Base-by-base conservation (phyloP, 2,888 invertebrate genomes). In the Agrotis clavis region DNA sequence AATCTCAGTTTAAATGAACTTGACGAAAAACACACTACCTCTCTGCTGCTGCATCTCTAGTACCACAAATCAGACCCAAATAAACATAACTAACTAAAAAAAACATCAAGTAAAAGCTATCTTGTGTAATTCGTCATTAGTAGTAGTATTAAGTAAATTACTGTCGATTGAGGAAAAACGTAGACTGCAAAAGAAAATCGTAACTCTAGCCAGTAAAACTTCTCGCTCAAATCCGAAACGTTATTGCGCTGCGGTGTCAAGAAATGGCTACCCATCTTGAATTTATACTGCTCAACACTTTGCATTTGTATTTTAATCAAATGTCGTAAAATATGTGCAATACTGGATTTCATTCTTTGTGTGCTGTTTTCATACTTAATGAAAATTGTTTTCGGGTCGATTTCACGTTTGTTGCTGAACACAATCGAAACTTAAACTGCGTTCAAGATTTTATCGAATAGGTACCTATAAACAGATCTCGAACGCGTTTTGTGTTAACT, bases 81-180 rank as follows among this genome's bases (percentile, higher is more conserved):
- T 25, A 41, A 41, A 67, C 25, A 14, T 25, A 30, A 25, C 51
- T 41, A 51, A 57, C 60, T 75, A 67, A 74, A 74, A 48, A 61
- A 71, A 45, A 76, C 75, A 71, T 65, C 47, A 65, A 71, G 60
- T 41, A 60, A 71, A 77, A 71, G 45, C 77, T 51, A 71, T 76
- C 77, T 64, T 48, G 54, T 54, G 60, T 76, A 77, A 77, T 77
- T 76, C 64, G 71, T 77, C 64, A 76, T 78, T 62, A 69, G 75
- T 79, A 69, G 75, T 79, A 70, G 50, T 60, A 66, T 64, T 79
- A 70, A 75, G 59, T 66, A 60, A 79, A 79, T 78, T 74, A 78
- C 65, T 59, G 48, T 68, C 72, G 54, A 68, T 77, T 41, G 65
- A 64, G 67, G 70, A 66, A 75, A 80, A 79, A 66, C 66, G 65